These are phyloP conservation scores for Calycopis cecrops DNA, from an alignment of 1,140 invertebrate species.

Conservation along the genomic window DNA sequence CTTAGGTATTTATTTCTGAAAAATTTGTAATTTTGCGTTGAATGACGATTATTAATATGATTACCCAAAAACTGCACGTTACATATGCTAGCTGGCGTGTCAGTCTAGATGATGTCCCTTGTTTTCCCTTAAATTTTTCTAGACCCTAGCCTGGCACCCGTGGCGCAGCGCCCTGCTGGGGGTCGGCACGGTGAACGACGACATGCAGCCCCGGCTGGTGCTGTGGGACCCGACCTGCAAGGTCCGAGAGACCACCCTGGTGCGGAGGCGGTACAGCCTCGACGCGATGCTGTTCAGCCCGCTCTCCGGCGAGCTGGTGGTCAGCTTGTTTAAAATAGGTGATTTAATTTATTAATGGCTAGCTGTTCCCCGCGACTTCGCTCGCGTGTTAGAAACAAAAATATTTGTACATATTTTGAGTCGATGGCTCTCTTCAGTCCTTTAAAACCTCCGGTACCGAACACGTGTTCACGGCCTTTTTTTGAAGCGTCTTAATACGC, in stretches of 20 bases:
- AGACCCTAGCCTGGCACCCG: conserved; percentile 55
- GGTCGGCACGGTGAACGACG: conserved; percentile 34
- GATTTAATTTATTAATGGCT: background rate
- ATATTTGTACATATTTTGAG: too few relatives aligned
- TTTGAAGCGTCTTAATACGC: too few relatives aligned
- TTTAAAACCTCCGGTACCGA: too few relatives aligned
- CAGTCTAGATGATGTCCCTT: too few relatives aligned
- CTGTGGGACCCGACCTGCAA: conserved; percentile 41
- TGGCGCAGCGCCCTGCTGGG: conserved; percentile 54
- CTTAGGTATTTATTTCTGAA: too few relatives aligned
- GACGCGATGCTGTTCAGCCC: conserved; percentile 58
- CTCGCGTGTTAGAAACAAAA: conserved; percentile 6
- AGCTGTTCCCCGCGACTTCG: too few relatives aligned
- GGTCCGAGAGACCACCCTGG: conserved; percentile 24
- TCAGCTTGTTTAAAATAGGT: conserved; percentile 57
- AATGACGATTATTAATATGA: too few relatives aligned
- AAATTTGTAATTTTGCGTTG: too few relatives aligned
- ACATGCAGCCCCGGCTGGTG: conserved; percentile 29
- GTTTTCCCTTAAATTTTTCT: background rate
- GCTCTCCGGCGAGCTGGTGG: conserved; percentile 51
- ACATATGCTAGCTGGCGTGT: too few relatives aligned
- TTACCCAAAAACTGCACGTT: too few relatives aligned
- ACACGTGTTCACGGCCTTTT: too few relatives aligned
- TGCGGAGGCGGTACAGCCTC: conserved; percentile 32
- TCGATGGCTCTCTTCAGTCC: too few relatives aligned